Percentiles rank a stretch among this genome's conserved stretches.
Conservation (phyloP, 2,888 invertebrate genomes). For the Listrodromus nycthemerus region DNA sequence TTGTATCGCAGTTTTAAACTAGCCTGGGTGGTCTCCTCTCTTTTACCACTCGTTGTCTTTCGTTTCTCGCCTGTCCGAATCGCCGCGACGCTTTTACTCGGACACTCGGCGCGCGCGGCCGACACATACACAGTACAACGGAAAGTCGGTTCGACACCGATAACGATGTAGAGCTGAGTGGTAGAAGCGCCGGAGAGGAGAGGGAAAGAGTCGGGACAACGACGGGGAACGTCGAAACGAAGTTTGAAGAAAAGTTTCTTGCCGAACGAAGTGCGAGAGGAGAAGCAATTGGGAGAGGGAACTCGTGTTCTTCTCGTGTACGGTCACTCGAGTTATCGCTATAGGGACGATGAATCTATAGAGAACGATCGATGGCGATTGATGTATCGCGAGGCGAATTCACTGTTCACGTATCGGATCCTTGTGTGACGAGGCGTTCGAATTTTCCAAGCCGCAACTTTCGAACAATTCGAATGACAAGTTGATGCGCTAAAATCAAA, state of each 20-base stretch:
- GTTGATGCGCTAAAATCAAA: no score
- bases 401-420: no score
- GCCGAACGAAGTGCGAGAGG: neutral
- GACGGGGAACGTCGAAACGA: slow-evolving; percentile 5
- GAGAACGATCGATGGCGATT: neutral
- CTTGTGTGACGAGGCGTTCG: no score
- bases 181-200: neutral
- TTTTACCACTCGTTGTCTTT: slow-evolving; percentile 9
- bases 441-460: no score
- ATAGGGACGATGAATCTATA: neutral
- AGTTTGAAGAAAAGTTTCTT: slow-evolving; percentile 20
- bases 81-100: slow-evolving; percentile 30
- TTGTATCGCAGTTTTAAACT: slow-evolving; percentile 55
- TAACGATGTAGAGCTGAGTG: slow-evolving; percentile 2
- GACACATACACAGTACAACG: slow-evolving; percentile 32
- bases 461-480: no score
- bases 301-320: slow-evolving; percentile 3
- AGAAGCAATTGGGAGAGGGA: neutral
- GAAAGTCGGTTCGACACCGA: slow-evolving; percentile 37
- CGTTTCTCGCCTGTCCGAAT: slow-evolving; percentile 32
- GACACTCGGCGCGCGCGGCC: neutral
- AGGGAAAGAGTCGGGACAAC: neutral
- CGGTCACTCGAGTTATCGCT: slow-evolving; percentile 4
- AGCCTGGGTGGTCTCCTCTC: slow-evolving; percentile 32
- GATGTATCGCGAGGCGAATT: no score